phyloP scores from a whole-genome alignment of 2,113 vertebrate genomes.

The Malurus alboscapulatus region DNA sequence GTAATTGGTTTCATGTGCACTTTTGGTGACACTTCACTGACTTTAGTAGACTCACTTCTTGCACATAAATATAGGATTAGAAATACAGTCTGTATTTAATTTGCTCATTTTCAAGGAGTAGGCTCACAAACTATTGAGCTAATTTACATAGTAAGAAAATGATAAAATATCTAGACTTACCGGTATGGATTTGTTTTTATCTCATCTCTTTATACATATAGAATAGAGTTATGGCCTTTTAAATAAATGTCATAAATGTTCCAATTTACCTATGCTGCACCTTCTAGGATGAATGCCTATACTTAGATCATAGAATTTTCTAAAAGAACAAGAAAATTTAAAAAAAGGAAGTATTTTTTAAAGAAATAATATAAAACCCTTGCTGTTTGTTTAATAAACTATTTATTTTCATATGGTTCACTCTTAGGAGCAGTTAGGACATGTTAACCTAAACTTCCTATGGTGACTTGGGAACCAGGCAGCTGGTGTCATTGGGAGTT shows the following conservation, averaged over 20 bases:
- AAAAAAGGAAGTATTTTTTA: fast-evolving
- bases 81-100: slow-evolving; percentile 5
- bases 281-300: neutral
- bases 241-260: neutral
- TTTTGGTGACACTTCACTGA: neutral
- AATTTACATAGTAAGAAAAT: neutral
- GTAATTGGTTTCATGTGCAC: neutral
- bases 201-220: neutral
- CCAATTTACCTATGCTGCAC: neutral
- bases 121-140: neutral
- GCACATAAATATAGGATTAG: neutral
- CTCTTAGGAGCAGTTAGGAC: neutral
- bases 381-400: neutral
- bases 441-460: neutral
- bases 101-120: neutral
- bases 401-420: neutral
- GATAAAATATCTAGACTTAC: neutral
- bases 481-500: neutral
- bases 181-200: neutral
- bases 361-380: neutral
- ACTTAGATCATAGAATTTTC: neutral
- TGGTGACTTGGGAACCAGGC: neutral
- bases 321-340: neutral
- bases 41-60: neutral
- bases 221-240: neutral